Evolutionary conservation across 2,797 vertebrate genomes (phyloP), one percentile per base, ranked within the genome.

Genomic region (Coracias cyanogaster): DNA sequence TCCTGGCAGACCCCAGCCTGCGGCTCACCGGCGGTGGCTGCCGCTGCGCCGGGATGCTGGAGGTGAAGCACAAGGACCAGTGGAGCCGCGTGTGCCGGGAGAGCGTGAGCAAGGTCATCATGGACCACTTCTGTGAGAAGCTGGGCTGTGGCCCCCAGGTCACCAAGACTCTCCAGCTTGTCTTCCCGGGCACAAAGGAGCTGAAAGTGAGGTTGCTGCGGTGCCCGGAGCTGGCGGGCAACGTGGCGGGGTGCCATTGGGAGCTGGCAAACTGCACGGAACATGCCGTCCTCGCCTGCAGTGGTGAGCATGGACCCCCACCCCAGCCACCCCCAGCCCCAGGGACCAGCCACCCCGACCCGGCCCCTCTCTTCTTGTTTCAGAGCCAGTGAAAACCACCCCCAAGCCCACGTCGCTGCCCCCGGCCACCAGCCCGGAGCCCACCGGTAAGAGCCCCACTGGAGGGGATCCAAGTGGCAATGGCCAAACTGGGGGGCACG

Each of bases 181-280:
- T 1, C 12, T 7, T 22, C n/a, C 2, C 7, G 0, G 0, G 4
- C 0, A 15, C 58, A 55, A 73, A 29, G 41, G 3, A 8, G 35
- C 29, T 19, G 0, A 4, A 0, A 1, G 0, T 0, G 0, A 0
- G 0, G 41, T 0, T 1, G 3, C 1, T 37, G 37, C 1, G 1
- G 79, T 98, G 98, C 61, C 0, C 0, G 6, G 0, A 1, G n/a
- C 0, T 0, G 0, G 54, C 2, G 2, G 1, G 2, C 2, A 3
- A 10, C 1, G 20, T 1, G 15, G 8, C 1, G 12, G 7, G 4
- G 35, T 98, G 98, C 89, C 3, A 0, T 4, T 10, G 11, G 80
- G 1, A 15, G 25, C 10, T 1, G 7, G 55, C 17, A 15, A 97
- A 97, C 55, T 86, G 92, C 92, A 96, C 90, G 1, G 2, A 35